A percentile compares a stretch with the other conserved stretches of the same genome.
These are phyloP conservation scores for Asbolus verrucosus DNA, from an alignment of 1,140 invertebrate genomes.

Conservation along the genomic window DNA sequence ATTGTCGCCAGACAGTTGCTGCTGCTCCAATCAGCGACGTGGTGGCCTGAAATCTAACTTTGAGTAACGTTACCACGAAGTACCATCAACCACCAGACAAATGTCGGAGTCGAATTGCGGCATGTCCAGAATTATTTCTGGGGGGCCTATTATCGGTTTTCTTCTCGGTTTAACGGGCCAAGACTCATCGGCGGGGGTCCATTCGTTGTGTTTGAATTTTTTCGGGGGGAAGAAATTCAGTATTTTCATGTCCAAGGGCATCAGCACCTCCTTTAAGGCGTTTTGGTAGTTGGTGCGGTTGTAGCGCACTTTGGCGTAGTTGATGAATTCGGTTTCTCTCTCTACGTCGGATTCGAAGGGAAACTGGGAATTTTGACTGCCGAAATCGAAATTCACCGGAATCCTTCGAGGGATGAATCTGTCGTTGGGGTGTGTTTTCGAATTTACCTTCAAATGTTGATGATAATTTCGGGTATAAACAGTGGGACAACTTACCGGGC, in stretches of 20 bases:
- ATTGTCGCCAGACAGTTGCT: conserved; percentile 39
- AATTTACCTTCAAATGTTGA: no score
- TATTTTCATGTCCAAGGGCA: neutral
- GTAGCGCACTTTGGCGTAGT: conserved; percentile 26
- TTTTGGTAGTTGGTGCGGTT: conserved; percentile 1
- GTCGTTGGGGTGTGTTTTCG: no score
- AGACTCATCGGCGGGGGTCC: neutral
- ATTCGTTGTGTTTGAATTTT: neutral
- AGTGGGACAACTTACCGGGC: no score
- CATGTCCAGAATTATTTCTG: conserved; percentile 33
- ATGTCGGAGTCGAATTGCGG: conserved; percentile 25
- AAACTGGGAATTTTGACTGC: no score
- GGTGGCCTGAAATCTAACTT: neutral
- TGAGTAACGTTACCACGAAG: neutral
- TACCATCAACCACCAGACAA: neutral
- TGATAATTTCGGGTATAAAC: no score
- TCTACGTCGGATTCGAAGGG: no score
- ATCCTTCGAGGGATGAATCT: no score
- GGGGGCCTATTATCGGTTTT: conserved; percentile 24
- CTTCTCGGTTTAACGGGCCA: conserved; percentile 36
- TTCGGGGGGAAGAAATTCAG: conserved; percentile 20
- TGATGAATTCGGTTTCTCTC: neutral
- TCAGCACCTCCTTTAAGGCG: neutral
- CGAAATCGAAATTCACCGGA: no score
- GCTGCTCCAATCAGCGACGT: conserved; percentile 44